Evolutionary conservation across 2,797 vertebrate species (phyloP), one percentile per base, ranked within the genome.

Genomic region (Danio jaintianensis): DNA sequence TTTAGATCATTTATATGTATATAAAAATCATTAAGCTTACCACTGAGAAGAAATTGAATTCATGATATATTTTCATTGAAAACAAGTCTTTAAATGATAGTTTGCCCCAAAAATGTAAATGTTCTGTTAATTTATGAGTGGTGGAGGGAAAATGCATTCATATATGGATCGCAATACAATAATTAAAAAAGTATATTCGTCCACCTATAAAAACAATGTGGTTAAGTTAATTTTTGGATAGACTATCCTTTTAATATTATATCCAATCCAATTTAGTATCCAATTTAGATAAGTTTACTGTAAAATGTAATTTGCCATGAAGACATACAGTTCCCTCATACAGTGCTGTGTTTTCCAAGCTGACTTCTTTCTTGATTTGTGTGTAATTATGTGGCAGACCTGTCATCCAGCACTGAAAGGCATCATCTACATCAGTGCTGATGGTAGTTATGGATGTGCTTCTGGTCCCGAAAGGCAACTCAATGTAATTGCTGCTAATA

Each of bases 401-500:
- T 53, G 80, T 85, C 74, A 69, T 81, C 78, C 77, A 73, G 78
- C 61, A 58, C 63, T 84, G 82, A 72, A 78, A 73, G 47, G 78
- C 75, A 47, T 52, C 42, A 11, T 66, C 59, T 73, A n/a, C 38
- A 50, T 78, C 66, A 81, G 58, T 80, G 70, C 59, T 80, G 79
- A 38, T 16, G 71, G 48, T 61, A 69, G 22, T 76, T 76, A 48
- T 58, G 8, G 66, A 83, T 56, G 80, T 80, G 68, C 68, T 55
- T 66, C 52, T 53, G 62, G 62, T 89, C 89, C 87, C 84, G 7
- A 72, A 83, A 83, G 89, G 84, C 85, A 88, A 70, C 47, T 84
- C 53, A 62, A 70, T 16, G 73, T 88, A 83, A 91, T 87, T 86
- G 81, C 74, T 80, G 73, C 87, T 89, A 88, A 89, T 89, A 90